Evolutionary conservation across 2,888 invertebrate genomes (phyloP).

Genomic region (Hemistola chrysoprasaria): DNA sequence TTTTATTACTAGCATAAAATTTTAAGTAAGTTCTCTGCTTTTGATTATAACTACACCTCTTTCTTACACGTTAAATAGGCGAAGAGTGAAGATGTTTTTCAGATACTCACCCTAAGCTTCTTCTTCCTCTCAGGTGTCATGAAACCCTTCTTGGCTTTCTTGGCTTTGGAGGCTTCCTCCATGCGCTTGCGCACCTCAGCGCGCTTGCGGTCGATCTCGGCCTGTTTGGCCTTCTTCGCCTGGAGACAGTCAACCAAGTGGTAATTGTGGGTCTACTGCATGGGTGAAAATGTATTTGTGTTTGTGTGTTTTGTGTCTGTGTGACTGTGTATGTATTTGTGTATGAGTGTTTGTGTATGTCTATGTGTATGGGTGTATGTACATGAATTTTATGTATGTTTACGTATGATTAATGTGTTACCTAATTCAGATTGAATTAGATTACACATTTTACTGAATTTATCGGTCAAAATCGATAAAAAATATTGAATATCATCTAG

Average conservation of each 20-base stretch:
- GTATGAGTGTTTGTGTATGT: conserved; percentile 2
- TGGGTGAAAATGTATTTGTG: not conserved
- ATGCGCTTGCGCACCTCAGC: conserved; percentile 99
- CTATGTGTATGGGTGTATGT: too few species aligned
- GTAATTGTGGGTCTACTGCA: conserved; percentile 23
- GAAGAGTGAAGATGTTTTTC: too few species aligned
- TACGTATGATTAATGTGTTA: too few species aligned
- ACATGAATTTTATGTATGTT: too few species aligned
- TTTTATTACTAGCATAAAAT: too few species aligned
- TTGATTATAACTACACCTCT: too few species aligned
- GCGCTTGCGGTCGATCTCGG: conserved; percentile 98
- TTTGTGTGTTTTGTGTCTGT: conserved; percentile 5
- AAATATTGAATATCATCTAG: too few species aligned
- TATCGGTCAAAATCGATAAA: too few species aligned
- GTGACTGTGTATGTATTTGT: conserved; percentile 6
- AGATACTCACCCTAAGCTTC: conserved; percentile 97
- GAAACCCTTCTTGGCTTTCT: conserved; percentile 99
- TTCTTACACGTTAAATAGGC: too few species aligned
- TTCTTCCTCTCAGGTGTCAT: conserved; percentile 99
- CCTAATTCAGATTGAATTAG: too few species aligned
- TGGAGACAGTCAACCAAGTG: conserved; percentile 66
- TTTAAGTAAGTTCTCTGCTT: too few species aligned
- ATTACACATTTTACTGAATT: too few species aligned
- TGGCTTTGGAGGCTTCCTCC: conserved; percentile 99
- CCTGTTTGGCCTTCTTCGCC: conserved; percentile 99